These are phyloP conservation scores for Hirtodrosophila confusa DNA, from an alignment of 2,888 invertebrate genomes.

Conservation along the genomic window DNA sequence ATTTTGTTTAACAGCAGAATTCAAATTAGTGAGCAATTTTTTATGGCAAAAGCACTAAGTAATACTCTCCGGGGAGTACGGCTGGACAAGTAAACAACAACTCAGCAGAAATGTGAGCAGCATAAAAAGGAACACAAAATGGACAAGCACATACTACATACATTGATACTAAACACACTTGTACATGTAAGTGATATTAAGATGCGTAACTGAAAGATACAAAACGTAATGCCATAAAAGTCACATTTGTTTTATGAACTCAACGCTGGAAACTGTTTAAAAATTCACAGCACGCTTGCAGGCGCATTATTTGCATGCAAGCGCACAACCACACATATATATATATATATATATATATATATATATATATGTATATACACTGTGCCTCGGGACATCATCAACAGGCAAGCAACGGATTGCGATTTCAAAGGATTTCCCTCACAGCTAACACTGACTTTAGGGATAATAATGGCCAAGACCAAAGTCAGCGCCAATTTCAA, in stretches of 20 bases:
- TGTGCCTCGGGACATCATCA: slow-evolving; percentile 33
- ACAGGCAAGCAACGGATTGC: slow-evolving; percentile 17
- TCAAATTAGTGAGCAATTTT: slow-evolving; percentile 75
- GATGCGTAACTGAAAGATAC: slow-evolving; percentile 52
- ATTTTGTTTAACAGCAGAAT: slow-evolving; percentile 40
- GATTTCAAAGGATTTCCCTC: slow-evolving; percentile 50
- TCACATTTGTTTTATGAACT: slow-evolving; percentile 62
- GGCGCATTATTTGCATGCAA: slow-evolving; percentile 72
- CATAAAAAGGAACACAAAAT: slow-evolving; percentile 24
- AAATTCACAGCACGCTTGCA: slow-evolving; percentile 71
- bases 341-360: not conserved
- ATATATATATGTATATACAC: not conserved
- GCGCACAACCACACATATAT: slow-evolving; percentile 14
- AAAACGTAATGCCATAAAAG: slow-evolving; percentile 57
- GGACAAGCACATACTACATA: not conserved
- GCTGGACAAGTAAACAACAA: slow-evolving; percentile 57
- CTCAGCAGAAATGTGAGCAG: slow-evolving; percentile 65
- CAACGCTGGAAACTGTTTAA: slow-evolving; percentile 50
- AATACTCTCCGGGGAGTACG: slow-evolving; percentile 19
- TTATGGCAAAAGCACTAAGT: slow-evolving; percentile 41
- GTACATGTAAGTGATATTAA: slow-evolving; percentile 40
- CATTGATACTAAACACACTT: not conserved
- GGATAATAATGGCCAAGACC: slow-evolving; percentile 46
- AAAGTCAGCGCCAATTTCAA: slow-evolving; percentile 61
- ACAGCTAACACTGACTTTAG: slow-evolving; percentile 41